A percentile compares a stretch with the other conserved stretches of the same genome.
These are phyloP conservation scores for Scaptodrosophila lebanonensis DNA, from an alignment of 1,140 invertebrate genomes.

Conservation along the genomic window DNA sequence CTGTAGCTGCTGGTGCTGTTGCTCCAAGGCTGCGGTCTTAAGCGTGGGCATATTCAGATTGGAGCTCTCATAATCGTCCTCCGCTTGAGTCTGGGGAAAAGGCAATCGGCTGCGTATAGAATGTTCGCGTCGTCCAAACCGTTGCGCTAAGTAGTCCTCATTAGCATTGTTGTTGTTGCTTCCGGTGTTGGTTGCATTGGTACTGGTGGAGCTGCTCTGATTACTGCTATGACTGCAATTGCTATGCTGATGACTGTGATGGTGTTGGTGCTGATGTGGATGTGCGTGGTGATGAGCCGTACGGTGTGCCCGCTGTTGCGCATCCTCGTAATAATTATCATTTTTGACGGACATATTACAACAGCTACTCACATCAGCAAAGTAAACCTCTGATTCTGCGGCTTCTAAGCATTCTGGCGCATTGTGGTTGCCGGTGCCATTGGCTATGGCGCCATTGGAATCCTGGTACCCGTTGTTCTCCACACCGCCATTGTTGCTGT, in stretches of 20 bases:
- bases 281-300: not conserved
- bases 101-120: slow-evolving; percentile 80
- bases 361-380: slow-evolving; percentile 91
- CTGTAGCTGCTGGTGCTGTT: slow-evolving; percentile 73
- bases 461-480: slow-evolving; percentile 73
- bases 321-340: slow-evolving; percentile 77
- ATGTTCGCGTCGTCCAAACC: slow-evolving; percentile 79
- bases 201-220: slow-evolving; percentile 25
- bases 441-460: slow-evolving; percentile 56
- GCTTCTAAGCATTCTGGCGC: slow-evolving; percentile 71
- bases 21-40: slow-evolving; percentile 40
- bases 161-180: slow-evolving; percentile 61
- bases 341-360: slow-evolving; percentile 85
- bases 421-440: slow-evolving; percentile 10
- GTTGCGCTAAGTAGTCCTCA: slow-evolving; percentile 79
- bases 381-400: slow-evolving; percentile 88
- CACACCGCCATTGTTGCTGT: slow-evolving; percentile 35
- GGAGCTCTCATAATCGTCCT: slow-evolving; percentile 66
- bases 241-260: slow-evolving; percentile 58
- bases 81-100: slow-evolving; percentile 78
- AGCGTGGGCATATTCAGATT: slow-evolving; percentile 56
- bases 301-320: slow-evolving; percentile 27
- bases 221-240: slow-evolving; percentile 60
- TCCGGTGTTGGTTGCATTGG: not conserved
- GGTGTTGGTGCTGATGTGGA: slow-evolving; percentile 41